Base-by-base conservation (phyloP, 2,113 vertebrate species). In the Enhydra lutris region DNA sequence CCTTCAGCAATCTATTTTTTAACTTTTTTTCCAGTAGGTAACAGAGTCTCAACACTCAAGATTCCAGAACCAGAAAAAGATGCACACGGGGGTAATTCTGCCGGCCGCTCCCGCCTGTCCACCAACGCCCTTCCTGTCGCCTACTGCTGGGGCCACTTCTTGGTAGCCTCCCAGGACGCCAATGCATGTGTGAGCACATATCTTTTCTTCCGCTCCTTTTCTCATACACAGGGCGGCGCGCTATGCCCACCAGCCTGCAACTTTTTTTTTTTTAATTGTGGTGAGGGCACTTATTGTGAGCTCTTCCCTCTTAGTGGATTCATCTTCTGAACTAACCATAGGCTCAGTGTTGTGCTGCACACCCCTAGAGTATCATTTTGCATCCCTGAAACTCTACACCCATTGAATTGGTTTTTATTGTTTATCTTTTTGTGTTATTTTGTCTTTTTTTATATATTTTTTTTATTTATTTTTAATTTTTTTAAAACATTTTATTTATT, bases 1-100 rank as follows among this genome's bases (percentile, higher is more conserved):
- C 45, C 45, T 61, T 78, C 0, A 0, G 50, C 34, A 71, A 50
- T 47, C 88, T 74, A 7, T 63, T 73, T 95, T 78, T 87, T 52
- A 10, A 90, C 91, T 21, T 88, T 96, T 96, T 95, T 92, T 36
- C 96, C 89, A 86, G 55, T 65, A 65, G 42, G 92, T 82, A 91
- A 83, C 34, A 82, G 67, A 93, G 78, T 71, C 61, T 18, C 26
- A 34, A 24, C 65, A 59, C 63, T 63, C 23, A 36, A 83, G 71
- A 34, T 86, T 93, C 67, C 45, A 89, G 59, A 82, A 93, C 14
- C 73, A 42, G 14, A 21, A 31, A 82, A 95, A 11, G 52, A 21
- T 23, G 69, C 45, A 14, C 26, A 0, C 1, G 1, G 69, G 10
- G 9, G 69, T 39, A 82, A 26, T 21, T 18, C 63, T 34, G 65